phyloP scores from a whole-genome alignment of 2,888 invertebrate species.

The Graphium colonna region DNA sequence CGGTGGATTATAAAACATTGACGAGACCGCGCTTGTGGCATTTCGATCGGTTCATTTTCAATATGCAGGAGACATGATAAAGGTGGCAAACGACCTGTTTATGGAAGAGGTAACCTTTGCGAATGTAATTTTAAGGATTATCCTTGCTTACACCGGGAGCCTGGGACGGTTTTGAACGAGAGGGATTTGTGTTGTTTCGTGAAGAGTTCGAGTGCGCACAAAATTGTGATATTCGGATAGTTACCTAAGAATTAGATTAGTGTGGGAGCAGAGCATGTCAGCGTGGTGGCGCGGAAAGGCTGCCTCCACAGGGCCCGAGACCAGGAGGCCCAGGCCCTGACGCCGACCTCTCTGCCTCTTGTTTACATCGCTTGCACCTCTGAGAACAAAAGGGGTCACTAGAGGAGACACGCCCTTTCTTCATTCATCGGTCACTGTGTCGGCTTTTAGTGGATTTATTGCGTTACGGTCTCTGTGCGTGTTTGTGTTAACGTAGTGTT shows the following conservation, averaged over 20 bases:
- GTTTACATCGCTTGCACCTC: conserved; percentile 1
- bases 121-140: not conserved
- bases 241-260: no score
- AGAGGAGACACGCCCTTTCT: not conserved
- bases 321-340: not conserved
- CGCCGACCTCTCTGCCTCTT: conserved; percentile 1
- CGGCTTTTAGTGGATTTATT: not conserved
- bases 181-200: not conserved
- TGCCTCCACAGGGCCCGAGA: no score
- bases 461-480: not conserved
- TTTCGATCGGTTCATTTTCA: not conserved
- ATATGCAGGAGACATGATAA: conserved; percentile 20
- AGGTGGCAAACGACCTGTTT: conserved; percentile 18
- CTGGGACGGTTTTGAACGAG: not conserved
- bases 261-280: not conserved
- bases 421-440: not conserved
- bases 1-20: not conserved
- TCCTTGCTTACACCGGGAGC: not conserved
- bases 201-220: not conserved
- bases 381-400: not conserved
- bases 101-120: conserved; percentile 18
- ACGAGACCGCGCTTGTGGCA: conserved; percentile 12
- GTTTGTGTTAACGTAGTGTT: not conserved
- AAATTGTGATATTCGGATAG: no score
- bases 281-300: no score